Evolutionary conservation across 1,140 invertebrate species (phyloP).

Genomic region (Nasonia vitripennis): DNA sequence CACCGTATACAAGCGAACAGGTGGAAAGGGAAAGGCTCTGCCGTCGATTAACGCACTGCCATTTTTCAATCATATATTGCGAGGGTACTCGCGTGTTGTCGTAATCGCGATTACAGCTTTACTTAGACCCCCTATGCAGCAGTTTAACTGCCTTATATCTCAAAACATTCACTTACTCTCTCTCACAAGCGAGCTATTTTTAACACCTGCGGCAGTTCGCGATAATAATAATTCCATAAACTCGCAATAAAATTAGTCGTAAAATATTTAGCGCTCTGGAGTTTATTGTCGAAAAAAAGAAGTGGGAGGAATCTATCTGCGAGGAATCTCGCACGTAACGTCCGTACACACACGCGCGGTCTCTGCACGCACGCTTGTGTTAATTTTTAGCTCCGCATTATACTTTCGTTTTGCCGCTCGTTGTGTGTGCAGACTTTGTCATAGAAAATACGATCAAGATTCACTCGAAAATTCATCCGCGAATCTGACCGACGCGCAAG

Average conservation of each 20-base stretch:
- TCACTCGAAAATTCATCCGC: not conserved
- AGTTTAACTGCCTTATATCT: too few species aligned
- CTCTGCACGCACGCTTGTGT: not conserved
- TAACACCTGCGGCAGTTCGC: too few species aligned
- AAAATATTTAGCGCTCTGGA: not conserved
- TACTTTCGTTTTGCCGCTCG: not conserved
- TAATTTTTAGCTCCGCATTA: constrained; percentile 20
- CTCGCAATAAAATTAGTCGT: not conserved
- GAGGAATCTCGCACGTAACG: constrained; percentile 22
- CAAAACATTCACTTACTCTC: too few species aligned
- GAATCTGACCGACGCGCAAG: not conserved
- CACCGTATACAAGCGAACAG: too few species aligned
- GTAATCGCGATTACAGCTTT: too few species aligned
- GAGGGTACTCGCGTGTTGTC: not conserved
- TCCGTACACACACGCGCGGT: not conserved
- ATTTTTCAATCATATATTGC: not conserved
- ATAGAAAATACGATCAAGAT: constrained; percentile 8
- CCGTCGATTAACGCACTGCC: not conserved
- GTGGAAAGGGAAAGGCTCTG: not conserved
- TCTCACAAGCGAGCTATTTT: too few species aligned
- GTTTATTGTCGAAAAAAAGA: not conserved
- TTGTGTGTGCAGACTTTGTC: not conserved
- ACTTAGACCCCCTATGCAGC: too few species aligned
- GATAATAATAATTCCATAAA: not conserved
- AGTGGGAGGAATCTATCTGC: not conserved